These are phyloP conservation scores for Watersipora subatra DNA, from an alignment of 1,140 invertebrate genomes.

Conservation along the genomic window DNA sequence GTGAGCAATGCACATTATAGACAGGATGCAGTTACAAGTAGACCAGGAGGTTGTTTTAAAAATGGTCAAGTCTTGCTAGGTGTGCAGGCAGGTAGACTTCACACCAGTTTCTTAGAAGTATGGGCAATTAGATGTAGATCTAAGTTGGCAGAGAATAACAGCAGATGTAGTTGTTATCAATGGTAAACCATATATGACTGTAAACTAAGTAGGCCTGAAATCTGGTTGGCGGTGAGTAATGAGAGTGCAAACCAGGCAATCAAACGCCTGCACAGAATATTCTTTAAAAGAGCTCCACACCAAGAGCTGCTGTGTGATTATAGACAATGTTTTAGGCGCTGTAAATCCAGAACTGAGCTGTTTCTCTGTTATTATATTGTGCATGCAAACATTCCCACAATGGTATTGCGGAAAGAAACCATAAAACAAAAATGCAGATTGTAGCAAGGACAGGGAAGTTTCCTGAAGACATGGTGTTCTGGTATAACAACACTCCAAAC, in stretches of 20 bases:
- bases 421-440: not conserved
- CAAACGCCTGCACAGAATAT: not conserved
- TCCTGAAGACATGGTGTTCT: not conserved
- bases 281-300: not conserved
- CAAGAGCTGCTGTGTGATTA: not conserved
- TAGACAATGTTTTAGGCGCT: not conserved
- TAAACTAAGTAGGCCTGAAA: not conserved
- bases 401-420: not conserved
- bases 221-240: not conserved
- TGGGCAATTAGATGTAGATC: not conserved
- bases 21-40: not conserved
- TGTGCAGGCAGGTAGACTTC: not conserved
- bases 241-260: not conserved
- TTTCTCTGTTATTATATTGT: not conserved
- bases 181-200: conserved; percentile 1
- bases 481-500: not conserved
- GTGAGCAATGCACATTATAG: not conserved
- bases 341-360: not conserved
- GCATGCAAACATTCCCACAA: not conserved
- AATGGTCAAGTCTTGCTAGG: not conserved
- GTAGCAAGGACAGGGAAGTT: not conserved
- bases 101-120: not conserved
- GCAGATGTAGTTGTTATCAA: not conserved
- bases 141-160: not conserved
- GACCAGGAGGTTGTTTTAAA: not conserved